Conservation (phyloP, 2,888 invertebrate species). For the Zaprionus lineosus region DNA sequence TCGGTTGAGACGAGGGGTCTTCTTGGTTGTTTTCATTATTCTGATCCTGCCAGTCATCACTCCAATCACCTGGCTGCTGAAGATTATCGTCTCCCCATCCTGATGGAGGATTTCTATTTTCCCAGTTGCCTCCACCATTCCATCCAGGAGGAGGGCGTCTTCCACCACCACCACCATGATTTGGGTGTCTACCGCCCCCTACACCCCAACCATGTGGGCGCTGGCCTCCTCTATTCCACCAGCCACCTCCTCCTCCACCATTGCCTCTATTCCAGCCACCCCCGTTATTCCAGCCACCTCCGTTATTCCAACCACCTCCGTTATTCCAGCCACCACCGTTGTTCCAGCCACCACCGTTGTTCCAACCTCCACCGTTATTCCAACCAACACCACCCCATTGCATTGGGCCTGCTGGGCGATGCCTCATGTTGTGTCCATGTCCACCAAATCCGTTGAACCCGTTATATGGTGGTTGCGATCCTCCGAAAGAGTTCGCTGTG, state of each 20-base stretch:
- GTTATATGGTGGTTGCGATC: conserved; percentile 1
- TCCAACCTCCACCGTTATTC: conserved; percentile 13
- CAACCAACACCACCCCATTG: conserved; percentile 4
- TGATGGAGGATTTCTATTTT: conserved; percentile 13
- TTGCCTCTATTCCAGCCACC: conserved; percentile 14
- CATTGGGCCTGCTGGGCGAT: neutral
- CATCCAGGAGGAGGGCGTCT: conserved; percentile 15
- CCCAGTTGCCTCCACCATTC: conserved; percentile 9
- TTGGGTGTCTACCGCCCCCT: neutral
- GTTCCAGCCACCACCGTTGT: neutral
- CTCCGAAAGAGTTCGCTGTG: conserved; percentile 57
- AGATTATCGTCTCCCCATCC: neutral
- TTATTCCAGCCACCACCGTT: neutral
- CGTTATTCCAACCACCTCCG: conserved; percentile 13
- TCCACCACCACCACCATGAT: neutral
- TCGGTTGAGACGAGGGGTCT: no score
- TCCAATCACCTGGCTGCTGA: neutral
- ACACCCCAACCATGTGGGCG: no score
- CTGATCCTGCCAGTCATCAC: neutral
- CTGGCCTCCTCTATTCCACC: neutral
- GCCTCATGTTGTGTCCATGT: conserved; percentile 1
- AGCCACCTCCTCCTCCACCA: conserved; percentile 1
- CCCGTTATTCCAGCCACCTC: conserved; percentile 4
- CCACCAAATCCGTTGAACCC: neutral
- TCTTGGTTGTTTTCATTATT: neutral